phyloP scores from a whole-genome alignment of 2,888 invertebrate genomes.

The Stenoptilia bipunctidactyla region DNA sequence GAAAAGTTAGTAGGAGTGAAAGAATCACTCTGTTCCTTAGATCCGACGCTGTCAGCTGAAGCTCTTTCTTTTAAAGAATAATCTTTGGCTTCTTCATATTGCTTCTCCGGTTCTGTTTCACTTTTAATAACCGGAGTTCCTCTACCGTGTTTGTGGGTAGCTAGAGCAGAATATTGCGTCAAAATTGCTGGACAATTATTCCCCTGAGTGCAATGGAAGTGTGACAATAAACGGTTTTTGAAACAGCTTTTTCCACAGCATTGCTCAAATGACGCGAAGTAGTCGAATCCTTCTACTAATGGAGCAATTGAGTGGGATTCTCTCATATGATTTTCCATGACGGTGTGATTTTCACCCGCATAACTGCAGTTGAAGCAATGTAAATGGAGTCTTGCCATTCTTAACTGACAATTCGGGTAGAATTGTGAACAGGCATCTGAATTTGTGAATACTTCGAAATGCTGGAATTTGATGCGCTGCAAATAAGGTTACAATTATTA shows the following conservation, averaged over 20 bases:
- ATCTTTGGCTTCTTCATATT: slow-evolving; percentile 62
- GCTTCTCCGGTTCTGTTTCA: slow-evolving; percentile 47
- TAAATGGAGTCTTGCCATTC: slow-evolving; percentile 79
- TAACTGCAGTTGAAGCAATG: slow-evolving; percentile 93
- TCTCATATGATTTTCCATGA: slow-evolving; percentile 85
- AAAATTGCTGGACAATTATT: slow-evolving; percentile 61
- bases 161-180: slow-evolving; percentile 60
- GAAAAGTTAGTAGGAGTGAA: slow-evolving; percentile 53
- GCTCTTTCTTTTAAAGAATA: slow-evolving; percentile 63
- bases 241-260: slow-evolving; percentile 64
- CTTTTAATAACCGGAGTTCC: slow-evolving; percentile 55
- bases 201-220: slow-evolving; percentile 64
- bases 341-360: slow-evolving; percentile 82
- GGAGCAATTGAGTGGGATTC: slow-evolving; percentile 88
- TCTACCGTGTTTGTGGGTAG: slow-evolving; percentile 63
- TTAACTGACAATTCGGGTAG: slow-evolving; percentile 79
- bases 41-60: slow-evolving; percentile 50
- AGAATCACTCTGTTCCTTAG: slow-evolving; percentile 45
- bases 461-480: slow-evolving; percentile 72
- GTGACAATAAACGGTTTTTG: slow-evolving; percentile 55
- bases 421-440: slow-evolving; percentile 74
- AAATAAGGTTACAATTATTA: slow-evolving; percentile 11
- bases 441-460: slow-evolving; percentile 73
- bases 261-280: slow-evolving; percentile 73
- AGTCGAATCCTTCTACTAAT: slow-evolving; percentile 87